Percentiles rank a stretch among this genome's conserved stretches.
Conservation (phyloP, 2,797 vertebrate species). For the Premnoplex brunnescens region DNA sequence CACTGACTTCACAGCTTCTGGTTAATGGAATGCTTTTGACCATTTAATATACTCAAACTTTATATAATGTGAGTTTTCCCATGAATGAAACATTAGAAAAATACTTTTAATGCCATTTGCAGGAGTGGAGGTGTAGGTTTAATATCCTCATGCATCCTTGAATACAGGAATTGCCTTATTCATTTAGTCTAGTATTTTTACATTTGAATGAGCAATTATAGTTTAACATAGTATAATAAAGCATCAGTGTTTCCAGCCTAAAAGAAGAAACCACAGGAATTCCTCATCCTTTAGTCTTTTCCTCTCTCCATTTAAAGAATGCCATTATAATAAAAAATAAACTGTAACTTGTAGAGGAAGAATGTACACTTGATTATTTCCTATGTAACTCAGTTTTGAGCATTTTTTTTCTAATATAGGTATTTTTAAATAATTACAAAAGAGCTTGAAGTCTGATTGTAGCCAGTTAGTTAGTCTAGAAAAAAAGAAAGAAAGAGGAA, state of each 20-base stretch:
- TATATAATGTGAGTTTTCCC: background rate
- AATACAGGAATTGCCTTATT: background rate
- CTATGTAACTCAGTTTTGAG: background rate
- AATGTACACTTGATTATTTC: background rate
- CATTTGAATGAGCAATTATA: background rate
- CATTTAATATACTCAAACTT: background rate
- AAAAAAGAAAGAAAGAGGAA: background rate
- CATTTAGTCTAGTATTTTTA: background rate
- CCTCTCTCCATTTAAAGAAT: background rate
- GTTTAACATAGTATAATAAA: background rate
- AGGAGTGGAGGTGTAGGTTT: background rate
- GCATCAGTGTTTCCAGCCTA: background rate
- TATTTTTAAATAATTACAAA: conserved; percentile 15
- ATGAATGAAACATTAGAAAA: background rate
- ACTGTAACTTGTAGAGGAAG: background rate
- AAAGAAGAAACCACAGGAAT: background rate
- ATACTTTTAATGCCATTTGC: background rate
- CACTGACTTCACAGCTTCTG: background rate
- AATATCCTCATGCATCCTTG: background rate
- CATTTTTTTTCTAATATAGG: background rate
- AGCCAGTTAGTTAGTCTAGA: background rate
- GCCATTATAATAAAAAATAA: background rate
- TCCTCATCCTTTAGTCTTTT: background rate
- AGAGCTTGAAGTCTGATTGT: background rate
- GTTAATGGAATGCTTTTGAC: background rate